These are phyloP conservation scores for Mylabris phalerata DNA, from an alignment of 1,140 invertebrate genomes.

Conservation along the genomic window DNA sequence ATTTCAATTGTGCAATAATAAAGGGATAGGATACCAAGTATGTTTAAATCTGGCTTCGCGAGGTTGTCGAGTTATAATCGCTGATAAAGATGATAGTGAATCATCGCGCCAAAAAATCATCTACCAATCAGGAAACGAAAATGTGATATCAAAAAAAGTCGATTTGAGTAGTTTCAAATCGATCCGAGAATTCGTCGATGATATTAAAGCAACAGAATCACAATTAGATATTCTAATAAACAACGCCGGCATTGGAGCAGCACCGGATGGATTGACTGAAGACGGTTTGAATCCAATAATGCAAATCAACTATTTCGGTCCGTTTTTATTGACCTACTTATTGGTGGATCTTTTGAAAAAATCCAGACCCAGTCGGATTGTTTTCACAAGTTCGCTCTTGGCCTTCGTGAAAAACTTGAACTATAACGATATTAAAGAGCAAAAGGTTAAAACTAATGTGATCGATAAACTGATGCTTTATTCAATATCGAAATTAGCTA, in stretches of 20 bases:
- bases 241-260: constrained; percentile 61
- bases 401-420: constrained; percentile 36
- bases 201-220: constrained; percentile 55
- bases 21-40: constrained; percentile 63
- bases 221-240: constrained; percentile 73
- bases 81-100: constrained; percentile 59
- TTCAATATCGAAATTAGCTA: too few species aligned
- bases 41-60: constrained; percentile 58
- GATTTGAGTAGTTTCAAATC: constrained; percentile 56
- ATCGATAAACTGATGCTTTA: too few species aligned
- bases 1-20: neutral
- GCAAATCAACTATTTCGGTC: constrained; percentile 50
- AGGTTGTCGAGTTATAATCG: constrained; percentile 61
- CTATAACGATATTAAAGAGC: too few species aligned
- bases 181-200: constrained; percentile 52
- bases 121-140: constrained; percentile 44
- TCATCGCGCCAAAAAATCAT: constrained; percentile 53
- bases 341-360: constrained; percentile 48
- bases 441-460: too few species aligned
- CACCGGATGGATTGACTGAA: constrained; percentile 37
- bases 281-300: constrained; percentile 47
- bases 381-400: constrained; percentile 62
- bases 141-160: constrained; percentile 52
- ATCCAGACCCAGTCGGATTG: constrained; percentile 54
- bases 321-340: constrained; percentile 50